These are phyloP conservation scores for Macrosoma leucophasiata DNA, from an alignment of 2,888 invertebrate genomes.

Conservation along the genomic window DNA sequence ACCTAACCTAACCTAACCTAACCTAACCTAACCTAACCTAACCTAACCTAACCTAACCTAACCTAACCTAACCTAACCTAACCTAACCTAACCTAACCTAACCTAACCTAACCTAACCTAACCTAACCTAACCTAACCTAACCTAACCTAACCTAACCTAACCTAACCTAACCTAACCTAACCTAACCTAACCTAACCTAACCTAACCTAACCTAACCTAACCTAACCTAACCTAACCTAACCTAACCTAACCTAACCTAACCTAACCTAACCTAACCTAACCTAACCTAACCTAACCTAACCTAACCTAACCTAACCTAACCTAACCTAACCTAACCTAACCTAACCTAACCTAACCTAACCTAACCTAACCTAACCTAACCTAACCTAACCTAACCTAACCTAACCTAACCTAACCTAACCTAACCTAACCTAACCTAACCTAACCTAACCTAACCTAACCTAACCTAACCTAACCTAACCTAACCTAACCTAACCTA, in stretches of 20 bases:
- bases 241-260: constrained; percentile 19
- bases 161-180: constrained; percentile 18
- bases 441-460: constrained; percentile 28
- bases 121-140: constrained; percentile 19
- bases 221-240: constrained; percentile 18
- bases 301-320: constrained; percentile 24
- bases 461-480: constrained; percentile 26
- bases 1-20: constrained; percentile 20
- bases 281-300: constrained; percentile 21
- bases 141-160: constrained; percentile 18
- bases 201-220: constrained; percentile 17
- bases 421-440: constrained; percentile 26
- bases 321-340: constrained; percentile 21
- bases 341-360: constrained; percentile 22
- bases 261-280: constrained; percentile 20
- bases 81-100: constrained; percentile 19
- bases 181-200: constrained; percentile 18
- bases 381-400: constrained; percentile 13
- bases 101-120: constrained; percentile 19
- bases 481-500: constrained; percentile 26
- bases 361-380: constrained; percentile 25
- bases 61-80: constrained; percentile 19
- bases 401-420: constrained; percentile 22
- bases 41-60: constrained; percentile 20
- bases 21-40: constrained; percentile 23